A percentile compares a stretch with the other conserved stretches of the same genome.
These are phyloP conservation scores for Acanthurus lineatus DNA, from an alignment of 2,797 vertebrate genomes.

Conservation along the genomic window DNA sequence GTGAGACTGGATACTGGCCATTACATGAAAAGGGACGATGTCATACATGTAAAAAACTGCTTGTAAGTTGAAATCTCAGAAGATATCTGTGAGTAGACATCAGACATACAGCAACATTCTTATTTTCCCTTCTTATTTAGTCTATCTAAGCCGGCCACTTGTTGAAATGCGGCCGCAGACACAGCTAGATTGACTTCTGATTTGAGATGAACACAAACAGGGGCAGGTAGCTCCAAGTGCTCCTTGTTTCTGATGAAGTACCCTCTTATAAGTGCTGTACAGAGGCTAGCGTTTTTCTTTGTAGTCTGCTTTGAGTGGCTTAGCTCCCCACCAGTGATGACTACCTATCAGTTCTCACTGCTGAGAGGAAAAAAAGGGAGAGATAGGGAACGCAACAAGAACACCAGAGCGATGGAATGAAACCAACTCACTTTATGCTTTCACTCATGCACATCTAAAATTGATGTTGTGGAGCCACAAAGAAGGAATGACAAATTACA, in stretches of 20 bases:
- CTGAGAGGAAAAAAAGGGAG: constrained; percentile 13
- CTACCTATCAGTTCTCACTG: constrained; percentile 42
- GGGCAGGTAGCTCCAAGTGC: background rate
- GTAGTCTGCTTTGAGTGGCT: constrained; percentile 39
- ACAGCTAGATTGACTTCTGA: background rate
- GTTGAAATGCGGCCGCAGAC: constrained; percentile 23
- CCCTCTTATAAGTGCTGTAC: constrained; percentile 18
- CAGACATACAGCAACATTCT: background rate
- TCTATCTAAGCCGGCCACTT: background rate
- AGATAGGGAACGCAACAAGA: constrained; percentile 13
- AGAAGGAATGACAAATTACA: constrained; percentile 71
- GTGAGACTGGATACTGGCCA: constrained; percentile 14
- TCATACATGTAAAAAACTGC: constrained; percentile 19
- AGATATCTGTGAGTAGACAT: background rate
- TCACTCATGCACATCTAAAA: constrained; percentile 56
- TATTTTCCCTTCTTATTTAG: background rate
- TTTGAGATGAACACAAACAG: constrained; percentile 33
- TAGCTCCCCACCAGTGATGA: constrained; percentile 36
- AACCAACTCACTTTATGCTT: constrained; percentile 51
- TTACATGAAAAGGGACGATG: constrained; percentile 12
- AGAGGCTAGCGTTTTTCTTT: constrained; percentile 35
- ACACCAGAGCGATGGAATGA: constrained; percentile 41
- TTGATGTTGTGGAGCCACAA: constrained; percentile 41
- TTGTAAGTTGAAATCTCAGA: constrained; percentile 8
- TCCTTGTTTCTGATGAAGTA: constrained; percentile 43